These are phyloP conservation scores for Chionoecetes opilio DNA, from an alignment of 1,140 invertebrate species.

Conservation along the genomic window DNA sequence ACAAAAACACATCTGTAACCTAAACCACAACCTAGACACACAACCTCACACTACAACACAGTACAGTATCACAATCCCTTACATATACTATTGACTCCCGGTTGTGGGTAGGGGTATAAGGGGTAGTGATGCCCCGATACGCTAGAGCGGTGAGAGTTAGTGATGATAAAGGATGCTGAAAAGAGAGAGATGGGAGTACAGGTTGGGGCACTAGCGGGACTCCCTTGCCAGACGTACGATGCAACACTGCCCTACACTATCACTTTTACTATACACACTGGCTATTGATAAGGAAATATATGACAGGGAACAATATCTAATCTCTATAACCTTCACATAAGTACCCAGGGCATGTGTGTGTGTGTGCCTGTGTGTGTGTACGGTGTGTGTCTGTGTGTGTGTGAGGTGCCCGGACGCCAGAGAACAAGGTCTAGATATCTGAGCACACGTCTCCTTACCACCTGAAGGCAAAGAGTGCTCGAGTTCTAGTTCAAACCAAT, in stretches of 20 bases:
- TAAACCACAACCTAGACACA: not conserved
- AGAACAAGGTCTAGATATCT: not conserved
- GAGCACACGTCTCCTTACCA: not conserved
- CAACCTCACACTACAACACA: not conserved
- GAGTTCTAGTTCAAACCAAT: constrained; percentile 45
- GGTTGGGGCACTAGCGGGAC: constrained; percentile 74
- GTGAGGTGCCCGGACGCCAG: not conserved
- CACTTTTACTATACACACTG: not conserved
- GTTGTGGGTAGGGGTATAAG: not conserved
- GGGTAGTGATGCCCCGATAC: constrained; percentile 31
- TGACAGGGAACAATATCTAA: not conserved
- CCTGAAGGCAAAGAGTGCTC: constrained; percentile 36
- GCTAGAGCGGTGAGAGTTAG: constrained; percentile 63
- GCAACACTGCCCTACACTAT: not conserved
- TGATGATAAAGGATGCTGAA: constrained; percentile 73
- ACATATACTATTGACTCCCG: not conserved
- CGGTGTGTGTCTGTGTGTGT: not conserved
- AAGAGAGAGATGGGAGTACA: constrained; percentile 79
- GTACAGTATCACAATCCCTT: not conserved
- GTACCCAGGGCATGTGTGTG: not conserved
- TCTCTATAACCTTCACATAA: not conserved
- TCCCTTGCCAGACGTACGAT: constrained; percentile 66
- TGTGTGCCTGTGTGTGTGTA: not conserved
- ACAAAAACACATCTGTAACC: not conserved
- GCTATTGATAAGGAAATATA: not conserved